Percentiles rank a stretch among this genome's conserved stretches.
phyloP scores from a whole-genome alignment of 35 echinoderm and acorn worm species.

The Strongylocentrotus purpuratus region DNA sequence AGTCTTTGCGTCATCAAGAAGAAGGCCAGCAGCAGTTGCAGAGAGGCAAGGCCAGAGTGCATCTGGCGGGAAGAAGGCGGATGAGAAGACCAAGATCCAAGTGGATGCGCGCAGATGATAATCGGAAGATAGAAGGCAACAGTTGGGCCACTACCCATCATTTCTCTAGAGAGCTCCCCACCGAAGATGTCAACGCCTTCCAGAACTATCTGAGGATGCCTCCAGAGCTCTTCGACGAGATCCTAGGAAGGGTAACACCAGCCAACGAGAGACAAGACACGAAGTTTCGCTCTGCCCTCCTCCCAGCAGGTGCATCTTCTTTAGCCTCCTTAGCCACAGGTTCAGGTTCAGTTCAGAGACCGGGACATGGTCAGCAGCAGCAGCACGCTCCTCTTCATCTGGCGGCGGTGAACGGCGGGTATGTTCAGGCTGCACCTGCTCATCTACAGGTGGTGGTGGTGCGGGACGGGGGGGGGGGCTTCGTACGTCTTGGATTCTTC shows the following conservation, averaged over 20 bases:
- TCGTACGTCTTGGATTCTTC: no score
- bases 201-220: no score
- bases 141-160: no score
- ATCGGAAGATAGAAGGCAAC: conserved; percentile 23
- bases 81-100: conserved; percentile 3
- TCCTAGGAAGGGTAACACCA: no score
- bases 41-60: conserved; percentile 5
- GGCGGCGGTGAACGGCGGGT: not conserved
- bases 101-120: conserved; percentile 13
- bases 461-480: no score
- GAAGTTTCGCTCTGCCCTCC: no score
- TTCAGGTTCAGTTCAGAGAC: not conserved
- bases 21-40: conserved; percentile 16
- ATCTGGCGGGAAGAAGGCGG: not conserved
- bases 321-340: not conserved
- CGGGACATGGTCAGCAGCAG: not conserved
- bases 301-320: not conserved
- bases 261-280: no score
- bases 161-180: no score
- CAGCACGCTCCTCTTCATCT: no score
- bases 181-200: no score
- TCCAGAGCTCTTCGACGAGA: no score
- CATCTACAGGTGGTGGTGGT: not conserved
- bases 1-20: conserved; percentile 18
- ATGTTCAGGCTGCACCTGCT: not conserved